phyloP scores from a whole-genome alignment of 2,113 vertebrate genomes.

The Cyprinodon variegatus region DNA sequence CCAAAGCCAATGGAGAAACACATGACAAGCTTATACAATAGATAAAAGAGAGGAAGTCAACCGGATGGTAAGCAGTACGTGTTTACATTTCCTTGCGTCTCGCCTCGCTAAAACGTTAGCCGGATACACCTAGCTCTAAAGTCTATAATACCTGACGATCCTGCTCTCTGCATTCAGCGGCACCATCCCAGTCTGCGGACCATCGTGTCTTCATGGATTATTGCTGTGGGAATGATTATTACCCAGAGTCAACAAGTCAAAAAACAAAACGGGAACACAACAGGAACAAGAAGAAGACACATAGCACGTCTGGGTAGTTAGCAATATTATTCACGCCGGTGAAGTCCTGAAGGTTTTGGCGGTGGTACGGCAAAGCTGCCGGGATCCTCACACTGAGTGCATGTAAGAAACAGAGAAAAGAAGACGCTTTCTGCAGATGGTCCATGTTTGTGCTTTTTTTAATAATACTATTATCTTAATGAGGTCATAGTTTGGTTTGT shows the following conservation, averaged over 20 bases:
- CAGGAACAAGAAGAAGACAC: slow-evolving; percentile 74
- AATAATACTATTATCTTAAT: slow-evolving; percentile 99
- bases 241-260: slow-evolving; percentile 78
- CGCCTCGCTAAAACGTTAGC: slow-evolving; percentile 50
- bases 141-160: slow-evolving; percentile 71
- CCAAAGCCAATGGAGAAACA: slow-evolving; percentile 99
- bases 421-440: slow-evolving; percentile 83
- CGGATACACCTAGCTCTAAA: slow-evolving; percentile 70
- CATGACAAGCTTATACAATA: slow-evolving; percentile 97
- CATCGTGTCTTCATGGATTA: slow-evolving; percentile 57
- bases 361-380: slow-evolving; percentile 75
- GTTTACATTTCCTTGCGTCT: slow-evolving; percentile 73
- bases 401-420: slow-evolving; percentile 74
- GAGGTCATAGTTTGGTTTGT: slow-evolving; percentile 99
- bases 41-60: slow-evolving; percentile 87
- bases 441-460: slow-evolving; percentile 98
- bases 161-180: slow-evolving; percentile 55
- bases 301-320: slow-evolving; percentile 73
- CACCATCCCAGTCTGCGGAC: slow-evolving; percentile 70
- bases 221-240: slow-evolving; percentile 80
- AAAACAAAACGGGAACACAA: slow-evolving; percentile 73
- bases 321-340: slow-evolving; percentile 67
- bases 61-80: slow-evolving; percentile 77
- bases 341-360: slow-evolving; percentile 66
- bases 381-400: slow-evolving; percentile 70